Base-by-base conservation (phyloP, 2,113 vertebrate genomes). In the Todiramphus chloris region DNA sequence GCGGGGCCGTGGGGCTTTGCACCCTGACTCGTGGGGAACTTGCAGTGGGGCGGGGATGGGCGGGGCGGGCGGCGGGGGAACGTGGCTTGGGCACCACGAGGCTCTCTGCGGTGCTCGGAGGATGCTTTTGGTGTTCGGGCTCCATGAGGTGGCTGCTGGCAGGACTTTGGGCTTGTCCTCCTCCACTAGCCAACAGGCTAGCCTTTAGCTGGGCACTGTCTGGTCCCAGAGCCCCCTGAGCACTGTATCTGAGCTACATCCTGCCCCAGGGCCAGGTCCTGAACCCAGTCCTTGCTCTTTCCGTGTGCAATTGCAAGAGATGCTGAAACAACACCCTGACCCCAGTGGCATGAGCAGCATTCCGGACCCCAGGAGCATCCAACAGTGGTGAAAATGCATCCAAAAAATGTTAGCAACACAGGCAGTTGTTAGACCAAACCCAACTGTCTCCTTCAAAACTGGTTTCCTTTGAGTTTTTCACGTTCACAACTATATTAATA, bases 361-460 rank as follows among this genome's bases (percentile, higher is more conserved):
- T 76, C 80, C 0, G 0, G 39, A 43, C 20, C 12, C 37, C 0
- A 0, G 1, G 5, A 35, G 7, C 21, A 18, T 51, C 50, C 59
- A 44, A 5, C 4, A 10, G 3, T 9, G 18, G 16, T 39, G 35
- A 53, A 56, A 83, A 43, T 19, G 11, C 37, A 10, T n/a, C 3
- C 3, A 27, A 41, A 33, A 50, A 78, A 8, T 16, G 6, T 56
- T 24, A 56, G 3, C 62, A 48, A n/a, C 24, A 5, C 3, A 2
- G 30, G 19, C 16, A 16, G 43, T 43, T 16, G 5, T 56, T 24
- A 80, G 72, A 11, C 37, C 48, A 31, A 94, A 79, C 11, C 17
- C 2, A 35, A 10, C 17, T 14, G 21, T 24, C 20, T 56, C 11
- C 13, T 2, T 64, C 3, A 2, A 31, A 64, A 6, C 31, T 2